Conservation (phyloP, 2,888 invertebrate species). For the Calephelis perditalis region DNA sequence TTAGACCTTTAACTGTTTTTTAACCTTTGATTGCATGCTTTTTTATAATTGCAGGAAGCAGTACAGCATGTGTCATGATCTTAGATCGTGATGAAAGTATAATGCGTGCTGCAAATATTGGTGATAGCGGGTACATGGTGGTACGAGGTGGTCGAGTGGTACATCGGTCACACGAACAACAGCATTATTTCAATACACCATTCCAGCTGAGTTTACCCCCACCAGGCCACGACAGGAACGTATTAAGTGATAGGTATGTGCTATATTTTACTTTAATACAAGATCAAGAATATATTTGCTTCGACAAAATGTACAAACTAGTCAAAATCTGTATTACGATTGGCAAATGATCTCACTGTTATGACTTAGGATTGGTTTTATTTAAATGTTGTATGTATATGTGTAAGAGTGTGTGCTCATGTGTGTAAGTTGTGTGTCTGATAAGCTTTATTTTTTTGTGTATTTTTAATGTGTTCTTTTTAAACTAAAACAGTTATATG, state of each 20-base stretch:
- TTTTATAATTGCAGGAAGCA: constrained; percentile 86
- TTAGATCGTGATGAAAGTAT: constrained; percentile 93
- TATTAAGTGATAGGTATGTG: constrained; percentile 90
- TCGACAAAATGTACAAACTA: too few relatives aligned
- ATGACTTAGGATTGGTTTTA: too few relatives aligned
- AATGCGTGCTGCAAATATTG: constrained; percentile 97
- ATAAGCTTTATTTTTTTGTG: too few relatives aligned
- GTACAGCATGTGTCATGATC: constrained; percentile 97
- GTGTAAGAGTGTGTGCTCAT: too few relatives aligned
- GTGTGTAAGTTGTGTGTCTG: too few relatives aligned
- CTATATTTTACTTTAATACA: neutral
- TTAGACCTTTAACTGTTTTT: too few relatives aligned
- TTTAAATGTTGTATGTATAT: too few relatives aligned
- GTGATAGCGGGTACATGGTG: constrained; percentile 98
- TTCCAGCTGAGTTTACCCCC: constrained; percentile 97
- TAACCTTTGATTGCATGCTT: constrained; percentile 4
- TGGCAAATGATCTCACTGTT: too few relatives aligned
- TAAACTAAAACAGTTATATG: too few relatives aligned
- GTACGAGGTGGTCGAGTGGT: constrained; percentile 92
- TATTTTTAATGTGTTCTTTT: too few relatives aligned
- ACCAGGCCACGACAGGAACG: constrained; percentile 90
- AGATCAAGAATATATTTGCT: too few relatives aligned
- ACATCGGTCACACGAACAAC: constrained; percentile 96
- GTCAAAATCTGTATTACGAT: too few relatives aligned
- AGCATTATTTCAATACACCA: constrained; percentile 99